Evolutionary conservation across 1,140 invertebrate species (phyloP), one percentile per base, ranked within the genome.

Genomic region (Drosophila athabasca): DNA sequence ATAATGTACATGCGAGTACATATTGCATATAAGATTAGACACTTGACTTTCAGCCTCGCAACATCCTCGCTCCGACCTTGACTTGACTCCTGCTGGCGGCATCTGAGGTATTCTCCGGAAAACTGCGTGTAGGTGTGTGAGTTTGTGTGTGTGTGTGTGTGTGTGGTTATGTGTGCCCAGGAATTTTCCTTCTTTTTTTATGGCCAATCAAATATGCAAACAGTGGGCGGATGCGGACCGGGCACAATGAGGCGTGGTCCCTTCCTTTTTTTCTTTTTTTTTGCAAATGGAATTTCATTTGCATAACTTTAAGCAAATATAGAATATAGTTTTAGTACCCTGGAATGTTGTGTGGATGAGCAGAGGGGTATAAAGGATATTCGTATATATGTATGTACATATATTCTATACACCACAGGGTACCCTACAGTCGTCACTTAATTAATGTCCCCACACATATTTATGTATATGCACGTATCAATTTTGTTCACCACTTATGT

Each of bases 121-220:
- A 31, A 31, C 29, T 31, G 29, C 24, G 24, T 26, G 24, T 19
- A 19, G 4, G 31, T 31, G 8, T 6, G 6, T 29, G 31, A 59
- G 24, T n/a, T n/a, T 26, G 31, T 9, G 2, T 6, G 6, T 29
- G 31, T 62, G 48, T 62, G 45, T 51, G 65, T n/a, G 45, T 51
- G 41, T 24, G 24, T 4, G 24, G 24, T 26, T 26, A 5, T 26
- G 24, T 44, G 50, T 19, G 59, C 3, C 35, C 35, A 39, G 35
- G 60, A 59, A 43, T 71, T 85, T 65, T 57, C 70, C 58, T 54
- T 76, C 22, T 39, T 41, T 79, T 76, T 87, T 82, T 82, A 79
- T 79, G 78, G 75, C 62, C 78, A 87, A 87, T 87, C 83, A 87
- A 87, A 87, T 87, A 87, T 83, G 79, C 84, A 88, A 88, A 83